phyloP scores from a whole-genome alignment of 2,888 invertebrate species.

The Rhaphigaster nebulosa region DNA sequence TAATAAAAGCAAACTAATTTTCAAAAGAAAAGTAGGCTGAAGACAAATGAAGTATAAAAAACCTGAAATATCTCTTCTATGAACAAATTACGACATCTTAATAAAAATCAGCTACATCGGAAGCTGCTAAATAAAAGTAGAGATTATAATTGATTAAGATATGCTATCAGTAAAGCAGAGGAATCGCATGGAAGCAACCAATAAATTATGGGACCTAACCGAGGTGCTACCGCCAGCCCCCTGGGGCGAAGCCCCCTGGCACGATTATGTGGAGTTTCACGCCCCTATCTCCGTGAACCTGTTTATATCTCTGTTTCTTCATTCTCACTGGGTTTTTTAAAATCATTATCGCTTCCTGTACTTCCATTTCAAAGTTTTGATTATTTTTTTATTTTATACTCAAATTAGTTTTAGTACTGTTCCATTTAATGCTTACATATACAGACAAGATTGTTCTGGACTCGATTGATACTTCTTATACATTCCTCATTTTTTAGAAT shows the following conservation, averaged over 20 bases:
- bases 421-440: too few relatives aligned
- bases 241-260: constrained; percentile 43
- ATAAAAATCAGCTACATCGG: background rate
- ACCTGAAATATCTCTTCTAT: too few relatives aligned
- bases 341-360: background rate
- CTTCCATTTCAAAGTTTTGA: too few relatives aligned
- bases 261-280: background rate
- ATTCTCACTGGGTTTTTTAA: background rate
- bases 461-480: too few relatives aligned
- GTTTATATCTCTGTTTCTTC: background rate
- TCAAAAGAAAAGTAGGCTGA: too few relatives aligned
- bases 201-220: background rate
- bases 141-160: background rate
- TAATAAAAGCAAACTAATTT: too few relatives aligned
- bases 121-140: background rate
- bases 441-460: too few relatives aligned
- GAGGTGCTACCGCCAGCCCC: constrained; percentile 1
- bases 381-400: too few relatives aligned
- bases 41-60: too few relatives aligned
- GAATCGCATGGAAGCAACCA: background rate
- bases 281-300: background rate
- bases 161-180: background rate
- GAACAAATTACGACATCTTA: too few relatives aligned
- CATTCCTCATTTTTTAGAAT: too few relatives aligned
- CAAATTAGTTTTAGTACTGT: too few relatives aligned